Conservation (phyloP, 2,113 vertebrate genomes). For the Gobius niger region DNA sequence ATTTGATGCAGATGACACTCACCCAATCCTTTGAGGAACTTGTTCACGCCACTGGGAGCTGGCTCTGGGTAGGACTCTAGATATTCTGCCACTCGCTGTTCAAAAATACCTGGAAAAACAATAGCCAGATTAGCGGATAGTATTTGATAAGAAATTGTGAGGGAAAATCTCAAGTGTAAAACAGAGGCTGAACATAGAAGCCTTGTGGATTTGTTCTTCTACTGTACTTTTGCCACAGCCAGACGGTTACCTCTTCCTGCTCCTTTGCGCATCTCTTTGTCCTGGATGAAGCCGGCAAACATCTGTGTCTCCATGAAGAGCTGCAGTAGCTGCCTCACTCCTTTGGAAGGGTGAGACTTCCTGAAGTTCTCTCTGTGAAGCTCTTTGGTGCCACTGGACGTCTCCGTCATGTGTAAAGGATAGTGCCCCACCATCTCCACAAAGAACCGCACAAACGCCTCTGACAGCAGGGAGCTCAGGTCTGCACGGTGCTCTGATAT, state of each 20-base stretch:
- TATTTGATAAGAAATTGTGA: not conserved
- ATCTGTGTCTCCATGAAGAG: conserved; percentile 98
- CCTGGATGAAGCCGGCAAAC: conserved; percentile 97
- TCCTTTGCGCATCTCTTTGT: conserved; percentile 89
- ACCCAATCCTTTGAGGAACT: conserved; percentile 93
- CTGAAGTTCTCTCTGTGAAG: conserved; percentile 90
- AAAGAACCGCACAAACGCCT: conserved; percentile 93
- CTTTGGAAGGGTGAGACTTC: conserved; percentile 88
- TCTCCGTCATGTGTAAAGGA: conserved; percentile 86
- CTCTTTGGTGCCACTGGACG: conserved; percentile 75
- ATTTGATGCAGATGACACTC: conserved; percentile 38
- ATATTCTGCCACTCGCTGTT: conserved; percentile 87
- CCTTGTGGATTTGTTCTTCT: not conserved
- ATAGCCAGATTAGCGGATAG: not conserved
- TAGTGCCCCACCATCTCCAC: conserved; percentile 96
- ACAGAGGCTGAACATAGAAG: not conserved
- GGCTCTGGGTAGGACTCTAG: conserved; percentile 85
- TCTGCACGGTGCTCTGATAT: conserved; percentile 58
- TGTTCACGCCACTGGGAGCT: conserved; percentile 88
- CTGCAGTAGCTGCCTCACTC: conserved; percentile 89
- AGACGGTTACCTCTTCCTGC: conserved; percentile 80
- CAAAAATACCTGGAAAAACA: conserved; percentile 86
- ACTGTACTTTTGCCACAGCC: not conserved
- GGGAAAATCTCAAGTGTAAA: not conserved
- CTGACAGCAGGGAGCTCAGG: conserved; percentile 85